Percentiles rank a stretch among this genome's conserved stretches.
phyloP scores from a whole-genome alignment of 2,888 invertebrate genomes.

The Dicycla oo region DNA sequence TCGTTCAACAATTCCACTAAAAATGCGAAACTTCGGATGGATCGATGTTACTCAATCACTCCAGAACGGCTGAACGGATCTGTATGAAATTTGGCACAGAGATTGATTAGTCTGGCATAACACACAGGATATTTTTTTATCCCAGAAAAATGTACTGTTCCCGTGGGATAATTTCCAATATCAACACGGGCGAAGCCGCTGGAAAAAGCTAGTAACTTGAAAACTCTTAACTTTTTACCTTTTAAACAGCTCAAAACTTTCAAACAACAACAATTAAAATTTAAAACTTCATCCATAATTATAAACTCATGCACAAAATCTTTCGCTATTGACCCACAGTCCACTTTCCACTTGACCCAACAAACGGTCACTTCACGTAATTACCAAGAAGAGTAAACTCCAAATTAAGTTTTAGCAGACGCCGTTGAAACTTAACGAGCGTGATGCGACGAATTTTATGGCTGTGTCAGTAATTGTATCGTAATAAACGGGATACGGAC shows the following conservation, averaged over 20 bases:
- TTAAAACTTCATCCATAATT: neutral
- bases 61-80: no score
- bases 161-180: no score
- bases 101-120: no score
- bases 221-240: neutral
- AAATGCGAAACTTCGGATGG: no score
- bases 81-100: no score
- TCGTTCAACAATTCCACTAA: no score
- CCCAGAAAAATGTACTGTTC: no score
- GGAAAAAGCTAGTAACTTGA: no score
- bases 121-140: no score
- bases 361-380: conserved; percentile 42
- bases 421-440: conserved; percentile 43
- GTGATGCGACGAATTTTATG: conserved; percentile 55
- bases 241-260: neutral
- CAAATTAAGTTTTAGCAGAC: conserved; percentile 54
- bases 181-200: no score
- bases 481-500: conserved; percentile 42
- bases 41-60: no score
- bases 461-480: conserved; percentile 48
- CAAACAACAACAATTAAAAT: neutral
- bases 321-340: conserved; percentile 2
- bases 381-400: conserved; percentile 35
- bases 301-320: neutral
- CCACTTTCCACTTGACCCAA: conserved; percentile 37